Evolutionary conservation across 92 coral and sea anemone species (phyloP).

Genomic region (Umimayanthus kanabou): DNA sequence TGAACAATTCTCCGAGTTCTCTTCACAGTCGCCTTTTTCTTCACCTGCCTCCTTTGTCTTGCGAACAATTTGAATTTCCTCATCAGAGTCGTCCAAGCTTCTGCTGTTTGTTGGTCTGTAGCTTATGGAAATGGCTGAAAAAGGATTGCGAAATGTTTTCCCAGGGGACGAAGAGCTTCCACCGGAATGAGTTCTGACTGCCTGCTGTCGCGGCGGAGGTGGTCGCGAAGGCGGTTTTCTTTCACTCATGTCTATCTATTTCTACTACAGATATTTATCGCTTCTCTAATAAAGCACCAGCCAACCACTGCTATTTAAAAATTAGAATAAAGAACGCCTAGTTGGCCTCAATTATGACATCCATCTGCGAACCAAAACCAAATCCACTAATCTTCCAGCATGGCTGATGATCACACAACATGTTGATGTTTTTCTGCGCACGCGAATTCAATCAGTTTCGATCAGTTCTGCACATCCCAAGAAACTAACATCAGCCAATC

Average conservation of each 20-base stretch:
- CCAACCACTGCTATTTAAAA: slow-evolving; percentile 54
- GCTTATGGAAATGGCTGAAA: slow-evolving; percentile 90
- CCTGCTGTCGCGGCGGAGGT: slow-evolving; percentile 74
- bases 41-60: slow-evolving; percentile 41
- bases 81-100: slow-evolving; percentile 87
- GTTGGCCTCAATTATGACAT: slow-evolving; percentile 22
- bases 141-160: slow-evolving; percentile 63
- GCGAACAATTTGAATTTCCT: slow-evolving; percentile 94
- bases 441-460: slow-evolving; percentile 19
- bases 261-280: slow-evolving; percentile 27
- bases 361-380: slow-evolving; percentile 29
- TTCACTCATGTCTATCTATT: slow-evolving; percentile 64
- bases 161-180: slow-evolving; percentile 53
- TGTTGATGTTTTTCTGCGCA: slow-evolving; percentile 44
- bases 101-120: slow-evolving; percentile 65
- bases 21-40: slow-evolving; percentile 32
- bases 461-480: slow-evolving; percentile 44
- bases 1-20: slow-evolving; percentile 25
- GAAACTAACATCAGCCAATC: slow-evolving; percentile 22
- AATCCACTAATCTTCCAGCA: slow-evolving; percentile 20
- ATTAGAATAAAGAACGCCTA: slow-evolving; percentile 3
- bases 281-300: slow-evolving; percentile 40
- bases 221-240: slow-evolving; percentile 94
- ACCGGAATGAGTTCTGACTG: slow-evolving; percentile 54
- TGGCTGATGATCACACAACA: slow-evolving; percentile 25